A percentile compares a stretch with the other conserved stretches of the same genome.
These are phyloP conservation scores for Fissipunctia ypsillon DNA, from an alignment of 2,888 invertebrate species.

Conservation along the genomic window DNA sequence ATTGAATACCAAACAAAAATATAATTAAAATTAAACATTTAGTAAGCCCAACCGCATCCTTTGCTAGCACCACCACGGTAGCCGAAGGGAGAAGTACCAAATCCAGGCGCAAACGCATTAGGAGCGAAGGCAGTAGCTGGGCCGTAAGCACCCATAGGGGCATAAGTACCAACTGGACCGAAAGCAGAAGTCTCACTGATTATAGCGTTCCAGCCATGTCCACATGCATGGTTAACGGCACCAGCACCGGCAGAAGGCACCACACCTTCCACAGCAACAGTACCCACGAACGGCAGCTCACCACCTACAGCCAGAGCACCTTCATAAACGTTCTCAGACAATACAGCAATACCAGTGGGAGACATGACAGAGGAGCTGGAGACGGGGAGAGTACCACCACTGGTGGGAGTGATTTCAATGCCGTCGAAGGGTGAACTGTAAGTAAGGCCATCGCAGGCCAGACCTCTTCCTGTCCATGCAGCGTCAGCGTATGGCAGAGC, in stretches of 20 bases:
- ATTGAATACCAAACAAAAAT: slow-evolving; percentile 25
- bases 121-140: slow-evolving; percentile 7
- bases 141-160: background rate
- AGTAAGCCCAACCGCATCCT: slow-evolving; percentile 32
- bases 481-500: slow-evolving; percentile 5
- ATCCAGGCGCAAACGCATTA: slow-evolving; percentile 5
- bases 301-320: slow-evolving; percentile 66
- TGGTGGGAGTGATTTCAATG: slow-evolving; percentile 41
- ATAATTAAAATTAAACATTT: background rate
- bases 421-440: background rate
- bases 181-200: slow-evolving; percentile 36
- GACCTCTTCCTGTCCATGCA: slow-evolving; percentile 5
- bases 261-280: slow-evolving; percentile 66
- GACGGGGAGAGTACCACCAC: slow-evolving; percentile 54
- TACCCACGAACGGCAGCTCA: slow-evolving; percentile 75
- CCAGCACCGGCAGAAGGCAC: slow-evolving; percentile 68
- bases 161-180: slow-evolving; percentile 2
- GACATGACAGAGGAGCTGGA: slow-evolving; percentile 52
- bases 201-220: slow-evolving; percentile 67
- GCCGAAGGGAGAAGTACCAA: slow-evolving; percentile 7
- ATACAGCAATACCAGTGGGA: slow-evolving; percentile 55
- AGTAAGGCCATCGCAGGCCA: background rate
- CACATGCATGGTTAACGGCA: slow-evolving; percentile 68
- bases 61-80: slow-evolving; percentile 16
- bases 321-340: slow-evolving; percentile 63